Conservation (phyloP, 2,888 invertebrate genomes). For the Ochropleura leucogaster region DNA sequence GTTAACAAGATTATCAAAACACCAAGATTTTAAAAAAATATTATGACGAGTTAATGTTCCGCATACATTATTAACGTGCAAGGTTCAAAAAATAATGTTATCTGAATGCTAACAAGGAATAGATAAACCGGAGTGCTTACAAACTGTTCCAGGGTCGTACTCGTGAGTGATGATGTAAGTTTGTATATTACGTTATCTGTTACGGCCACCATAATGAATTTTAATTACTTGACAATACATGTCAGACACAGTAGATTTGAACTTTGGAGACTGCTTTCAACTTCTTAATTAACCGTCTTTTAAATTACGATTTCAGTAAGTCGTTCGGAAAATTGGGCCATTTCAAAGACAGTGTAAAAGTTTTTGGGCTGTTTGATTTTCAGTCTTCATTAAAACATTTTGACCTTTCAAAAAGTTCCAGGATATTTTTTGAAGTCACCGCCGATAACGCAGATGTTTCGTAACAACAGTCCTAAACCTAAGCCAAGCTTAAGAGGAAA, state of each 20-base stretch:
- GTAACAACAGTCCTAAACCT: neutral
- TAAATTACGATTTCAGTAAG: slow-evolving; percentile 25
- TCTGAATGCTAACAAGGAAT: slow-evolving; percentile 64
- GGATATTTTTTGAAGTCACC: neutral
- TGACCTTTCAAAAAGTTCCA: neutral
- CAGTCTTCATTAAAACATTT: neutral
- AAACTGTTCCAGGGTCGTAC: slow-evolving; percentile 47
- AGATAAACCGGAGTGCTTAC: slow-evolving; percentile 59
- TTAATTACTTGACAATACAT: slow-evolving; percentile 56
- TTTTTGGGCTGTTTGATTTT: slow-evolving; percentile 20
- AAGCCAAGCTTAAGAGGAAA: neutral
- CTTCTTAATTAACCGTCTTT: slow-evolving; percentile 20
- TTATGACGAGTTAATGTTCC: slow-evolving; percentile 27
- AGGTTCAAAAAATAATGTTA: slow-evolving; percentile 62
- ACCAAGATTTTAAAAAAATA: slow-evolving; percentile 27
- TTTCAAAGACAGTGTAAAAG: slow-evolving; percentile 15
- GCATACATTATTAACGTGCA: slow-evolving; percentile 46
- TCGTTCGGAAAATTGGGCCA: slow-evolving; percentile 7
- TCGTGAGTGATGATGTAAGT: slow-evolving; percentile 46
- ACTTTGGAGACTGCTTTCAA: neutral
- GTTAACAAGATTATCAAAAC: slow-evolving; percentile 29
- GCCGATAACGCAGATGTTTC: neutral
- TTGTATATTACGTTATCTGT: slow-evolving; percentile 59
- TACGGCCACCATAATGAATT: slow-evolving; percentile 63
- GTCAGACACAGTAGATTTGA: slow-evolving; percentile 26